phyloP scores from a whole-genome alignment of 2,888 invertebrate species.

The Epistrophella euchroma region DNA sequence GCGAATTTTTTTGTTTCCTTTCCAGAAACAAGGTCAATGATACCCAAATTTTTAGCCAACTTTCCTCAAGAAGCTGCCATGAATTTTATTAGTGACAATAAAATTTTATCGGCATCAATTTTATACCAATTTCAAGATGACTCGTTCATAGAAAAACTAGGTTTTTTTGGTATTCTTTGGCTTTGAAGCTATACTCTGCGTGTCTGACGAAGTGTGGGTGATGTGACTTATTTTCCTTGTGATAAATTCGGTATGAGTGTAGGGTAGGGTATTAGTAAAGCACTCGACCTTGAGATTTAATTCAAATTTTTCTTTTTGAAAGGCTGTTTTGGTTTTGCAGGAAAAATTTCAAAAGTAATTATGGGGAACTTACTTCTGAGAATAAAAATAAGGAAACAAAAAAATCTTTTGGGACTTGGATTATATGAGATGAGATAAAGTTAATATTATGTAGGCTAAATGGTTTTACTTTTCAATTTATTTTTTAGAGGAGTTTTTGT shows the following conservation, averaged over 20 bases:
- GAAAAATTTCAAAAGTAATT: slow-evolving; percentile 15
- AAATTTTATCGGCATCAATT: slow-evolving; percentile 51
- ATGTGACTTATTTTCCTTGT: not conserved
- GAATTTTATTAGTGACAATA: slow-evolving; percentile 33
- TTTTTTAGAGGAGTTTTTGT: not conserved
- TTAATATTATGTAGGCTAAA: not conserved
- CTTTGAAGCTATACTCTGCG: not conserved
- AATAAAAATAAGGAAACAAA: not conserved
- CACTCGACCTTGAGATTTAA: not conserved
- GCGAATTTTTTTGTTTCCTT: slow-evolving; percentile 18
- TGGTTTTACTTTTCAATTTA: slow-evolving; percentile 1
- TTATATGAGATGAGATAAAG: not conserved
- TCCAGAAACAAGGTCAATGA: slow-evolving; percentile 16
- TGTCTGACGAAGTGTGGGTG: not conserved
- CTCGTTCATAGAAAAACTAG: slow-evolving; percentile 24
- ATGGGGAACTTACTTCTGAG: not conserved
- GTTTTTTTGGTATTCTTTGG: slow-evolving; percentile 52
- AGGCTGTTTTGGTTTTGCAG: not conserved
- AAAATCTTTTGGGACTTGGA: not conserved
- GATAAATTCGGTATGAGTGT: not conserved
- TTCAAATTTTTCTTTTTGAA: not conserved
- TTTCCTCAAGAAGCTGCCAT: not conserved
- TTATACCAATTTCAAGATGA: slow-evolving; percentile 53
- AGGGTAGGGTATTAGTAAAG: not conserved
- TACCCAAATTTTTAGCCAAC: not conserved